Conservation (phyloP, 2,888 invertebrate species). For the Parascotia fuliginaria region DNA sequence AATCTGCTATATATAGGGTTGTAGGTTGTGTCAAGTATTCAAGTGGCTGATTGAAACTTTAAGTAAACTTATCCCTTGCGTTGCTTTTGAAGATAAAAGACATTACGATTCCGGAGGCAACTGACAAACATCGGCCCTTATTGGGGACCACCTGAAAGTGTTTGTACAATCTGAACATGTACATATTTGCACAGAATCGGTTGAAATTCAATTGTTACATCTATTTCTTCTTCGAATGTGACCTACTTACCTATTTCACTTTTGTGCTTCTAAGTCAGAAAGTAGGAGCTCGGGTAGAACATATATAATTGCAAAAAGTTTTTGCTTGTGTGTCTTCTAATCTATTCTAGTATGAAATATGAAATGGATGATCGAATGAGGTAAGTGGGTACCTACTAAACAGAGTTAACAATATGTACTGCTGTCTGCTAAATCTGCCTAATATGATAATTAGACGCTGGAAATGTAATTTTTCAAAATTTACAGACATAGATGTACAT, state of each 20-base stretch:
- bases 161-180: conserved; percentile 44
- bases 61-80: conserved; percentile 29
- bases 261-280: conserved; percentile 20
- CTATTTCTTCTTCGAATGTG: conserved; percentile 37
- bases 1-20: background rate
- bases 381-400: background rate
- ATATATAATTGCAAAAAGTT: conserved; percentile 22
- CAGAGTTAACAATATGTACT: background rate
- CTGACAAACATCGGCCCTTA: conserved; percentile 49
- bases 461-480: no score
- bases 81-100: conserved; percentile 29
- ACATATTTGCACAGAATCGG: conserved; percentile 54
- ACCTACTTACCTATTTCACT: conserved; percentile 38
- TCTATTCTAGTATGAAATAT: conserved; percentile 3
- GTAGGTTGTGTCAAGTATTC: conserved; percentile 4
- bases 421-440: no score
- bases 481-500: no score
- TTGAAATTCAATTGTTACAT: conserved; percentile 43
- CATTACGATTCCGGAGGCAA: conserved; percentile 35
- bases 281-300: conserved; percentile 29
- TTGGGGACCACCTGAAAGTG: conserved; percentile 51
- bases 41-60: conserved; percentile 27
- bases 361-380: conserved; percentile 1
- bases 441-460: no score
- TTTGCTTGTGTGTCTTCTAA: conserved; percentile 6